Conservation (phyloP, 2,888 invertebrate genomes). For the Dasypolia templi region DNA sequence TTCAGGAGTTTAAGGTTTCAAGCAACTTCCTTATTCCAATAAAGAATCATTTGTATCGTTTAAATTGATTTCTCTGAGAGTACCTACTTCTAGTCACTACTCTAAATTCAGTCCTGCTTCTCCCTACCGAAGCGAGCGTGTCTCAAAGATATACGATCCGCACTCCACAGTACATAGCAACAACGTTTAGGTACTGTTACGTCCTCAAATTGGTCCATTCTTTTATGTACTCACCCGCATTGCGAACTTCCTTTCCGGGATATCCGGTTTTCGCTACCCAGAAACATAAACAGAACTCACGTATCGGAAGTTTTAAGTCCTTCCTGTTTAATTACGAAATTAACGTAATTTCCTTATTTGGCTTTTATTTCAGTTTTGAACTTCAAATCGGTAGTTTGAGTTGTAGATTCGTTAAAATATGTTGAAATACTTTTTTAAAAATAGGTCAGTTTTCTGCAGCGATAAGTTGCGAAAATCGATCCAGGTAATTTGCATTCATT, state of each 20-base stretch:
- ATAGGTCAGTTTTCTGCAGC: neutral
- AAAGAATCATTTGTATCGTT: no score
- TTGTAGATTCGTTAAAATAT: slow-evolving; percentile 2
- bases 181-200: slow-evolving; percentile 43
- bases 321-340: slow-evolving; percentile 48
- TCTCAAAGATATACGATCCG: slow-evolving; percentile 23
- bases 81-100: no score
- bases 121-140: neutral
- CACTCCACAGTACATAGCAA: slow-evolving; percentile 26
- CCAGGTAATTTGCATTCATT: neutral
- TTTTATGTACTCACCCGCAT: slow-evolving; percentile 66
- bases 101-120: neutral
- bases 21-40: no score
- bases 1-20: no score
- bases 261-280: slow-evolving; percentile 53
- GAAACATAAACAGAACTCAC: slow-evolving; percentile 57
- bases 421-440: neutral
- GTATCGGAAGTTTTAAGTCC: slow-evolving; percentile 51
- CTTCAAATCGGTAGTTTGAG: slow-evolving; percentile 7
- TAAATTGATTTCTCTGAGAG: no score
- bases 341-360: slow-evolving; percentile 34
- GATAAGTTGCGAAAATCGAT: neutral
- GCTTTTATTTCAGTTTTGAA: neutral
- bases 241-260: slow-evolving; percentile 56
- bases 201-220: slow-evolving; percentile 58